A percentile compares a stretch with the other conserved stretches of the same genome.
These are phyloP conservation scores for Sus scrofa DNA, from an alignment of 2,113 vertebrate species.

Conservation along the genomic window DNA sequence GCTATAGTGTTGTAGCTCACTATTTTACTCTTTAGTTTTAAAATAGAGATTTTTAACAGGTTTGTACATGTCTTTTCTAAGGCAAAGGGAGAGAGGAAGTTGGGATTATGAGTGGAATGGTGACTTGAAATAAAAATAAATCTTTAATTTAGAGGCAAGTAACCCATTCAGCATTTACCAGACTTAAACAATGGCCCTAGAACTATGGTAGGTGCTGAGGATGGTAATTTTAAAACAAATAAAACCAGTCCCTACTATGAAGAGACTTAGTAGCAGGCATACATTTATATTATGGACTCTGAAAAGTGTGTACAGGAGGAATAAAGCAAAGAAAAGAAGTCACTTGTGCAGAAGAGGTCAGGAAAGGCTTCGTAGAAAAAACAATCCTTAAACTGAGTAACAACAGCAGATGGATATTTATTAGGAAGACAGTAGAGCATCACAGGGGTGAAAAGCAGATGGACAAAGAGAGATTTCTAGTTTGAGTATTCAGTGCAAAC, in stretches of 20 bases:
- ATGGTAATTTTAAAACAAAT: slow-evolving; percentile 4
- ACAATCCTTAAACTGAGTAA: not conserved
- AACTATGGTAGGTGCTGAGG: not conserved
- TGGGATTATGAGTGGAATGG: not conserved
- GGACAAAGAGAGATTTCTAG: not conserved
- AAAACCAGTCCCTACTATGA: not conserved
- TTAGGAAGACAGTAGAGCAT: not conserved
- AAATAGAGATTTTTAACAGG: not conserved
- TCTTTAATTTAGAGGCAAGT: not conserved
- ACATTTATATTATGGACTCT: not conserved
- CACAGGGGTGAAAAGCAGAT: not conserved
- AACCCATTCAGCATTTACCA: not conserved
- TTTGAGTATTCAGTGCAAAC: not conserved
- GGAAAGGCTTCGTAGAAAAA: not conserved
- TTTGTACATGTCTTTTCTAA: not conserved
- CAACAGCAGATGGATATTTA: not conserved
- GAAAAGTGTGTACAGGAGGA: not conserved
- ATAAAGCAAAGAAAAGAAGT: not conserved
- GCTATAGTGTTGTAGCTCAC: not conserved
- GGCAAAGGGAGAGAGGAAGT: not conserved
- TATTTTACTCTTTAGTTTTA: not conserved
- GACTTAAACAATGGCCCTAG: not conserved
- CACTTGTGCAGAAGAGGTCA: not conserved
- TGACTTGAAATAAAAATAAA: not conserved
- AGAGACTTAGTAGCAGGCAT: not conserved